Evolutionary conservation across 2,113 vertebrate species (phyloP).

Genomic region (Orthonyx spaldingii): DNA sequence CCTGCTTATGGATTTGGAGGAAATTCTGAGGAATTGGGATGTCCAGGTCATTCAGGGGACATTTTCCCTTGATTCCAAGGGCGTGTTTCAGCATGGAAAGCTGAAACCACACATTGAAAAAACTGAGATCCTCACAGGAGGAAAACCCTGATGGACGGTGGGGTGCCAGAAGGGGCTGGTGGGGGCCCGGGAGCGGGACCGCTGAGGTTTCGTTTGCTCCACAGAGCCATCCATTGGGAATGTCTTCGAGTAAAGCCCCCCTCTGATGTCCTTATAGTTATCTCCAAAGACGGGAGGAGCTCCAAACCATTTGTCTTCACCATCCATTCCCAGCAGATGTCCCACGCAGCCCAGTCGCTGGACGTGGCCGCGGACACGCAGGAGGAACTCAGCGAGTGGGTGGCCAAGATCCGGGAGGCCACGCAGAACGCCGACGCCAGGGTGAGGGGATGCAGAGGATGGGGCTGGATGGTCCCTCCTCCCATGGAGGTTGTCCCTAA

Average conservation of each 20-base stretch:
- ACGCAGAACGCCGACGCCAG: slow-evolving; percentile 91
- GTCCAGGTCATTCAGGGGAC: neutral
- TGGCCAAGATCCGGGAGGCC: slow-evolving; percentile 91
- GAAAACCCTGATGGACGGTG: neutral
- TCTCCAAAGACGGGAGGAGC: slow-evolving; percentile 88
- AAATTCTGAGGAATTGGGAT: neutral
- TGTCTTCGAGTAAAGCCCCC: slow-evolving; percentile 75
- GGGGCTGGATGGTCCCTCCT: accelerated
- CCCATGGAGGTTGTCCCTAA: neutral
- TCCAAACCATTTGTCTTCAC: slow-evolving; percentile 91
- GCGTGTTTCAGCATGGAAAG: neutral
- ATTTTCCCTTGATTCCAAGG: neutral
- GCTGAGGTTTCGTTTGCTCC: slow-evolving; percentile 2
- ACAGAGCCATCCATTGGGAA: slow-evolving; percentile 29
- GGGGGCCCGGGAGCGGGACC: neutral
- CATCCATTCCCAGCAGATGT: slow-evolving; percentile 77
- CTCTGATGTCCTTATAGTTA: slow-evolving; percentile 71
- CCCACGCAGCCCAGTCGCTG: slow-evolving; percentile 73
- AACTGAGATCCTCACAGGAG: neutral
- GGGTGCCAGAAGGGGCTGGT: neutral
- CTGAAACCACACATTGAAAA: neutral
- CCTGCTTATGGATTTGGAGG: neutral
- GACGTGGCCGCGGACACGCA: slow-evolving; percentile 85
- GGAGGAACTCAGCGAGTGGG: slow-evolving; percentile 95
- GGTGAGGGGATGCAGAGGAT: slow-evolving; percentile 67